Base-by-base conservation (phyloP, 2,113 vertebrate species). In the Pollachius pollachius region DNA sequence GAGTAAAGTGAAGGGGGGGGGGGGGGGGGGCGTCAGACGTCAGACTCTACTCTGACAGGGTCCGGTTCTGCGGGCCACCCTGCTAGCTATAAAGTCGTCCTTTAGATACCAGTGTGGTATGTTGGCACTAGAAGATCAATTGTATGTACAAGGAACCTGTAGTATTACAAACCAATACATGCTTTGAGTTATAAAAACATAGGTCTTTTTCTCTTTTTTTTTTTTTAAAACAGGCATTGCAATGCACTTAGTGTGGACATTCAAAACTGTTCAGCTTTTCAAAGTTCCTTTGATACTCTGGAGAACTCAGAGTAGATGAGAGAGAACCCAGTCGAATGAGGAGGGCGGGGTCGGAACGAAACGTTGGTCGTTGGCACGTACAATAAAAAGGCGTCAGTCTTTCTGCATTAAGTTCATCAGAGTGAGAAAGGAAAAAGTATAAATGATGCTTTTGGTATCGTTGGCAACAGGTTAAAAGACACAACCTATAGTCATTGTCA, bases 181-280 rank as follows among this genome's bases (percentile, higher is more conserved):
- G 87, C 91, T 84, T 84, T 86, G 85, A 87, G 82, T 90, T 90
- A 84, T 90, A 90, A 91, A 48, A 89, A 90, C 84, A 79, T 84
- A 84, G 87, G 75, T 80, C 74, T 81, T 87, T 67, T 80, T 18
- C 37, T 70, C 23, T 69, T 48, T 61, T 60, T 72, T 66, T 30
- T 54, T 77, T 76, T 72, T 83, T 83, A 76, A 88, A 91, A 91
- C 91, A 90, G 84, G 85, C 87, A 90, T 90, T 91, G 89, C 89
- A 91, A 91, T 91, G 89, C 92, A 92, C 90, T 92, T 92, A 87
- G 89, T 91, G 88, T 89, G 79, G 85, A 91, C 92, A 92, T 90
- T 92, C 90, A 90, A 85, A 89, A 91, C 86, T 84, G 83, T 85
- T 87, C 73, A 88, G 76, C 80, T 82, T 84, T 86, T 85, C 73